Percentiles rank a stretch among this genome's conserved stretches.
Conservation (phyloP, 2,113 vertebrate genomes). For the Seriola aureovittata region DNA sequence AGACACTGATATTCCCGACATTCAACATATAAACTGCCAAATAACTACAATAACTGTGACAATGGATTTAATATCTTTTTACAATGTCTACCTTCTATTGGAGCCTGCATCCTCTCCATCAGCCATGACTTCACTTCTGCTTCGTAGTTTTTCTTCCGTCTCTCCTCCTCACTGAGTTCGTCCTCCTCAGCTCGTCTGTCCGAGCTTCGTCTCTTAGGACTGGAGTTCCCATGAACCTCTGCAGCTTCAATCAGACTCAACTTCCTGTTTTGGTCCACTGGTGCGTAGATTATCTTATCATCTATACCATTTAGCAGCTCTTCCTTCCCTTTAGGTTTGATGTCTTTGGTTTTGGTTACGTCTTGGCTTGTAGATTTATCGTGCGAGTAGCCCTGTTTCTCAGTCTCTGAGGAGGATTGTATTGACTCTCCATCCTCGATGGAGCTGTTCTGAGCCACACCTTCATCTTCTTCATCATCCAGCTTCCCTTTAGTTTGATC, state of each 20-base stretch:
- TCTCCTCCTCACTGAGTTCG: constrained; percentile 70
- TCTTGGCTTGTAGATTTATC: constrained; percentile 28
- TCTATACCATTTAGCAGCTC: constrained; percentile 44
- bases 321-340: constrained; percentile 40
- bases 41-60: not conserved
- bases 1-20: too few relatives aligned
- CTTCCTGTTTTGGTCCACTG: constrained; percentile 58
- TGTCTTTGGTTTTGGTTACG: constrained; percentile 58
- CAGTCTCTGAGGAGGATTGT: constrained; percentile 54
- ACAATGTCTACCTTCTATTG: constrained; percentile 91
- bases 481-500: constrained; percentile 58
- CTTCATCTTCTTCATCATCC: constrained; percentile 76
- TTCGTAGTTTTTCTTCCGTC: constrained; percentile 85
- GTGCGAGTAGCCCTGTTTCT: constrained; percentile 26
- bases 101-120: constrained; percentile 94
- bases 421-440: constrained; percentile 68
- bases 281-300: not conserved
- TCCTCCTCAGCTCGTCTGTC: constrained; percentile 69
- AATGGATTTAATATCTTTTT: not conserved
- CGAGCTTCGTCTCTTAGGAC: constrained; percentile 66
- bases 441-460: constrained; percentile 70
- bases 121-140: constrained; percentile 91
- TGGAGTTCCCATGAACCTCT: constrained; percentile 62
- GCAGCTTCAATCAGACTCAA: constrained; percentile 68
- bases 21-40: too few relatives aligned